Base-by-base conservation (phyloP, 2,888 invertebrate genomes). In the Lithodes maja region DNA sequence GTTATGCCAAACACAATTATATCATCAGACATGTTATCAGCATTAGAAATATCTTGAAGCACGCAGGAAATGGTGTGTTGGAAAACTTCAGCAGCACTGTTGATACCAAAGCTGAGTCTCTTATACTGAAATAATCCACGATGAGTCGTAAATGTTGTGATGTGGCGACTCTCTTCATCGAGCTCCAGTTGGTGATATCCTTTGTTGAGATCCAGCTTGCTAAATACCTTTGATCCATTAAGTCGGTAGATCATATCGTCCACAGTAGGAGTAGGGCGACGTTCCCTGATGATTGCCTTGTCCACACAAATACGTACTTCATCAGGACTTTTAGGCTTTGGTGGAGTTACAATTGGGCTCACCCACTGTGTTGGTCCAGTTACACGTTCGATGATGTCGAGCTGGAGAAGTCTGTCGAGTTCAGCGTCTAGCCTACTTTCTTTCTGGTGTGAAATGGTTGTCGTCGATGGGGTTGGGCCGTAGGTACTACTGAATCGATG, bases 11-110 rank as follows among this genome's bases (percentile, higher is more conserved):
- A n/a, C n/a, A n/a, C 74, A 15, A 74, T n/a, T 9, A 74, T 74
- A 33, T 74, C 74, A n/a, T 74, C 74, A 74, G 74, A 74, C 74
- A 74, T 74, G 74, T 74, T 74, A 33, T 74, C 74, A 2, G 74
- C 74, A 74, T 74, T 74, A 15, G 74, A 2, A 17, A 74, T 74
- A 1, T 74, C 74, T 1, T 74, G 74, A n/a, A 74, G 33, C 33
- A 74, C 74, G 15, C n/a, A 1, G 74, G 15, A 15, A 1, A 74
- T 2, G n/a, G 33, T 74, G n/a, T 74, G 74, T 7, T 74, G 74
- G 74, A 74, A 74, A 0, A 74, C 74, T 2, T 74, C 74, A 1
- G 74, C 7, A 15, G 74, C 74, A 74, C 74, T 7, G 74, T 74
- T 2, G 5, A 74, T 74, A 7, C 74, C 74, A 74, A 74, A 74